These are phyloP conservation scores for Pecten maximus DNA, from an alignment of 2,888 invertebrate species.

Conservation along the genomic window DNA sequence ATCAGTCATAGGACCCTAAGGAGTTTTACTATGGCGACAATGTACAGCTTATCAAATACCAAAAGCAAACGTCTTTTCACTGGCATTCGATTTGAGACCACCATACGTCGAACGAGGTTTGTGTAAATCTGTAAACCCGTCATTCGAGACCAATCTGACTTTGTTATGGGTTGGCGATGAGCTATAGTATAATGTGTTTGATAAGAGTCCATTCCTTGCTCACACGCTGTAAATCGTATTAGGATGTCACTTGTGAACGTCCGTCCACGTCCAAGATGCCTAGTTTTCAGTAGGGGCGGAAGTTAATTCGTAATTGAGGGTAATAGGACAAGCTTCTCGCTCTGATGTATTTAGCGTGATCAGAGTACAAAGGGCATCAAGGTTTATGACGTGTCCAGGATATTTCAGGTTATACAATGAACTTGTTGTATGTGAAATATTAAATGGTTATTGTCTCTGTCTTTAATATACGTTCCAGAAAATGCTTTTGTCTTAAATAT, in stretches of 20 bases:
- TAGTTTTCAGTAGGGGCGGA: not conserved
- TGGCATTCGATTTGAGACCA: not conserved
- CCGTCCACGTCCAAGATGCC: not conserved
- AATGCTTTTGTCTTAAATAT: too few relatives aligned
- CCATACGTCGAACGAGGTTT: not conserved
- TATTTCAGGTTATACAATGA: too few relatives aligned
- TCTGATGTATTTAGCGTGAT: conserved; percentile 3
- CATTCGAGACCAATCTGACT: not conserved
- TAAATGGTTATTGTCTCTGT: too few relatives aligned
- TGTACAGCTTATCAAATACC: not conserved
- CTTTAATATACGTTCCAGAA: too few relatives aligned
- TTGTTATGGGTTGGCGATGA: not conserved
- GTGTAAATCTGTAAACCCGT: not conserved
- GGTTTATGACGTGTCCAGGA: not conserved
- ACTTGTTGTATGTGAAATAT: too few relatives aligned
- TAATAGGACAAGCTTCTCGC: not conserved
- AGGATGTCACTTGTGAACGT: not conserved
- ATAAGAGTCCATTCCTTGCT: not conserved
- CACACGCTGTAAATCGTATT: not conserved
- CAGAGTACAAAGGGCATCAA: not conserved
- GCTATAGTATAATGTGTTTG: not conserved
- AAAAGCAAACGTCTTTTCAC: not conserved
- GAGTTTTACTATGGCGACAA: not conserved
- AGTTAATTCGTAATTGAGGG: not conserved
- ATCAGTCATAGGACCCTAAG: not conserved